phyloP scores from a whole-genome alignment of 2,797 vertebrate species.

The Vultur gryphus region DNA sequence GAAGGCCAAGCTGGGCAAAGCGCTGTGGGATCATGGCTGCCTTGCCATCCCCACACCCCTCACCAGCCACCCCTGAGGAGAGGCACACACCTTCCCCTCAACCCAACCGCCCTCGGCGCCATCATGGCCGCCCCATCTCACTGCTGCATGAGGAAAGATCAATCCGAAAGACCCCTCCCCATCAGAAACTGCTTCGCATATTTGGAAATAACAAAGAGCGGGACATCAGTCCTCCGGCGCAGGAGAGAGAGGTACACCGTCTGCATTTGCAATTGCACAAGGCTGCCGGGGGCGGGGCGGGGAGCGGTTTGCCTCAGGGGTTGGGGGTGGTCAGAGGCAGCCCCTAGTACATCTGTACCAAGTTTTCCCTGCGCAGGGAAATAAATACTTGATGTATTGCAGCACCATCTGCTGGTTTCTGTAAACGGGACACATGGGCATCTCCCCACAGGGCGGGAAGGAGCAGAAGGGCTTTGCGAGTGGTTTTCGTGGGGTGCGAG shows the following conservation, averaged over 20 bases:
- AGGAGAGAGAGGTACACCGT: not conserved
- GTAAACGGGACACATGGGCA: rapidly evolving
- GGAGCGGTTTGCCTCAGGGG: not conserved
- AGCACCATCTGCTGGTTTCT: constrained; percentile 69
- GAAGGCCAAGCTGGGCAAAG: no score
- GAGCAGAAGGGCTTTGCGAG: no score
- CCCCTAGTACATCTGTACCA: rapidly evolving
- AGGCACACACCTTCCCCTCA: not conserved
- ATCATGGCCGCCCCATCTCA: not conserved
- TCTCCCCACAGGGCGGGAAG: rapidly evolving
- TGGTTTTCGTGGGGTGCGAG: rapidly evolving
- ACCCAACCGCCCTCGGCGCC: rapidly evolving
- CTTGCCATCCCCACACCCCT: not conserved
- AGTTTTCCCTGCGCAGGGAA: not conserved
- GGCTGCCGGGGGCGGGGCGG: not conserved
- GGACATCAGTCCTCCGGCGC: not conserved
- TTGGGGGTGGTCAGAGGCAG: not conserved
- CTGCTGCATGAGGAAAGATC: not conserved
- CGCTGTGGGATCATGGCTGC: rapidly evolving
- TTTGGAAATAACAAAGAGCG: not conserved
- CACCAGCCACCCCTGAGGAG: not conserved
- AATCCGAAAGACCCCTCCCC: not conserved
- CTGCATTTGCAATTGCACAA: not conserved
- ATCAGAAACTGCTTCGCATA: not conserved
- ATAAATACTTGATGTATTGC: constrained; percentile 5